Base-by-base conservation (phyloP, 2,113 vertebrate genomes). In the Peucedramus taeniatus region DNA sequence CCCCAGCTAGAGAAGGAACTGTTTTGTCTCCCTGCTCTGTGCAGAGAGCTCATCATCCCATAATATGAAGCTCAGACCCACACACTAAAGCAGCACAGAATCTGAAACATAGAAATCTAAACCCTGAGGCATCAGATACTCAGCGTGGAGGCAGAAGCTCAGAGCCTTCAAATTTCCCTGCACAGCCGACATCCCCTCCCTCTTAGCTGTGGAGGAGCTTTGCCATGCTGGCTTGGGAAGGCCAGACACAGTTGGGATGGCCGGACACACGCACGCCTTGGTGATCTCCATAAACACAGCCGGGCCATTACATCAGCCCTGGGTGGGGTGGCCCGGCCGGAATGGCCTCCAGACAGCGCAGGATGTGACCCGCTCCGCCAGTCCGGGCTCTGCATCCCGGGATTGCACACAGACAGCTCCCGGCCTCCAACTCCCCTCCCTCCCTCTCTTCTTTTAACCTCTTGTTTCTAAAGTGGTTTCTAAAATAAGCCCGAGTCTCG, bases 381-480 rank as follows among this genome's bases (percentile, higher is more conserved):
- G 91, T 35, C 89, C 53, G 37, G 93, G 93, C 87, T 90, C 60
- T 65, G 97, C 93, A 88, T 64, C 84, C 71, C 18, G n/a, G 71
- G 40, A 88, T 77, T 30, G 16, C 90, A 39, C 92, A 77, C 94
- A 93, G 75, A 68, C 84, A 80, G 63, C 85, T 90, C 92, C 85
- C 63, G 10, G 12, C 6, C 85, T 78, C 69, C 79, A 50, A 19
- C 4, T 42, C 26, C 35, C 44, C n/a, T 63, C 26, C 40, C 20
- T 15, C 90, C 54, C 42, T n/a, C 81, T 82, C 83, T 27, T 75
- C 93, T 94, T 93, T 95, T 94, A 96, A 95, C 94, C 94, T 96
- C 92, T 94, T 95, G 33, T 94, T 97, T 98, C 97, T 94, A 94
- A 96, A 97, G 95, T 94, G 80, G 81, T 97, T 97, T 95, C 96